Evolutionary conservation across 2,888 invertebrate species (phyloP), one percentile per base, ranked within the genome.

Genomic region (Bugula neritina): DNA sequence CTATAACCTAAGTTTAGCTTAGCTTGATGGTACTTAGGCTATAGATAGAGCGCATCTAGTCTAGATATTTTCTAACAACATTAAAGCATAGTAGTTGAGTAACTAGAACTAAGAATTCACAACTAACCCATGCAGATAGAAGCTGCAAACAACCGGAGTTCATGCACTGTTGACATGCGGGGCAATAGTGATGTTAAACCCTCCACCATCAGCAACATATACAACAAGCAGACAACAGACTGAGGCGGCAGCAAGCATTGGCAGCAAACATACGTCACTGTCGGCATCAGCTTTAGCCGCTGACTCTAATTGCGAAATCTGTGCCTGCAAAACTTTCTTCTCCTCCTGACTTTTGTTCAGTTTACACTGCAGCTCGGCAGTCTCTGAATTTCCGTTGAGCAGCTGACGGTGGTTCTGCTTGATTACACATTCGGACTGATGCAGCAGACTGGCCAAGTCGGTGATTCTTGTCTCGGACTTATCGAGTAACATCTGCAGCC

Each of bases 361-460:
- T 17, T 43, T 43, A 17, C 17, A 17, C 5, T 17, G 43, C 17
- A 43, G 17, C 43, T 43, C 43, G 10, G 5, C 43, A 43, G 43
- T 43, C 43, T 43, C 43, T 10, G 43, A 43, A 17, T 17, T 43
- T 10, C 43, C 43, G 17, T 43, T 43, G 10, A 43, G 10, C 17
- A 10, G 10, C 10, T 17, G 43, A 5, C 17, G 43, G 17, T 13
- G 31, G 2, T 31, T 31, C 5, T 63, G 63, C 31, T 63, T 63
- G 27, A 63, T 63, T 5, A 27, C 31, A 27, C 27, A 10, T 34
- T 63, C 63, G 27, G 63, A 63, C 31, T 63, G 63, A 27, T 63
- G 63, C 5, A 63, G 63, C 5, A 63, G 21, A 10, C 63, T 63
- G 27, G 27, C 63, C 10, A 63, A 31, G 63, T 63, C 63, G n/a